Percentiles rank a stretch among this genome's conserved stretches.
Evolutionary conservation across 2,113 vertebrate genomes (phyloP).

Genomic region (Bambusicola thoracicus): DNA sequence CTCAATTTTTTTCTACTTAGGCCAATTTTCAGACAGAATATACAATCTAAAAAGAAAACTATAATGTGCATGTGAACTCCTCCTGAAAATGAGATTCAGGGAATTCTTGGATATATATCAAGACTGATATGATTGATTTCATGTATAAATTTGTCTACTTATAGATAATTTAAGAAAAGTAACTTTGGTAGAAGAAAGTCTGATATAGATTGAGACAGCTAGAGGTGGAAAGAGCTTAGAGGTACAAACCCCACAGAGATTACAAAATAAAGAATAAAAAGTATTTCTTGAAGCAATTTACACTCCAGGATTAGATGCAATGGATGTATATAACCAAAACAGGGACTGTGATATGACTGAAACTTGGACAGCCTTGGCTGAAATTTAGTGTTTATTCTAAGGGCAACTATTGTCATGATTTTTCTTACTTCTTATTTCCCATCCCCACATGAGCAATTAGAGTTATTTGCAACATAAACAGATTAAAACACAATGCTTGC

Average conservation of each 20-base stretch:
- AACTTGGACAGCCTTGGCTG: neutral
- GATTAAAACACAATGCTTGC: neutral
- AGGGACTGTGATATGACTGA: neutral
- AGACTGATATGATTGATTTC: neutral
- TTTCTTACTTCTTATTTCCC: neutral
- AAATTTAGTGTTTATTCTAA: neutral
- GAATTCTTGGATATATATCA: neutral
- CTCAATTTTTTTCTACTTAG: constrained; percentile 32
- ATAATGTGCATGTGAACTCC: neutral
- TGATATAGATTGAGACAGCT: neutral
- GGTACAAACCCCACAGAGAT: neutral
- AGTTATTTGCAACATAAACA: neutral
- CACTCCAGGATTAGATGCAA: neutral
- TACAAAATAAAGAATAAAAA: neutral
- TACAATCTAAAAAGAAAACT: neutral
- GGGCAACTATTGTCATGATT: neutral
- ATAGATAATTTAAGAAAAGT: neutral
- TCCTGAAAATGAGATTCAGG: neutral
- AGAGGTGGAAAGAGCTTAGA: neutral
- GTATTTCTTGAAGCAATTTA: neutral
- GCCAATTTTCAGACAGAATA: neutral
- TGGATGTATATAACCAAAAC: neutral
- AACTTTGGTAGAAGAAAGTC: neutral
- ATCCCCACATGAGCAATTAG: neutral
- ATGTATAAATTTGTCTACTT: neutral